Conservation (phyloP, 2,888 invertebrate species). For the Eupithecia subumbrata region DNA sequence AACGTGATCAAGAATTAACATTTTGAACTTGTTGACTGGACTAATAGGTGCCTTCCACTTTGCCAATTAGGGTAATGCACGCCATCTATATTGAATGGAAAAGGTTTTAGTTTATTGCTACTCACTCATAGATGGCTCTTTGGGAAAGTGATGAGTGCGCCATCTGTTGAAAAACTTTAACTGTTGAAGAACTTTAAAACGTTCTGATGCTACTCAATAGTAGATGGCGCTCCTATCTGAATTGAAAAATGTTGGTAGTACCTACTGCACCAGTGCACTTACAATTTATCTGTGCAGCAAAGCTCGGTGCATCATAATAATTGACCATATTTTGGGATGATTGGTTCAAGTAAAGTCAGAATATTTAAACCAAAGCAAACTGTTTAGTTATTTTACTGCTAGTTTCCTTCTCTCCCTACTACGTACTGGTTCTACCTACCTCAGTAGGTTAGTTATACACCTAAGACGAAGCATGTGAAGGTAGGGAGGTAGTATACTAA, state of each 20-base stretch:
- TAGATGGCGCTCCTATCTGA: not conserved
- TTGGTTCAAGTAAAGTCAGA: not conserved
- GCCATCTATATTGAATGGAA: not conserved
- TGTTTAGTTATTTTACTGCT: not conserved
- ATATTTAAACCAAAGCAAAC: not conserved
- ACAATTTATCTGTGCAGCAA: not conserved
- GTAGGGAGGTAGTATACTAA: not conserved
- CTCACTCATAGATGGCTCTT: conserved; percentile 17
- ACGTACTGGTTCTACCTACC: not conserved
- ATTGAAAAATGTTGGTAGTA: not conserved
- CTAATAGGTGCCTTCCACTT: not conserved
- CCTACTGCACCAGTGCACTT: not conserved
- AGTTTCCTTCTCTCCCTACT: no score
- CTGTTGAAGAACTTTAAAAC: not conserved
- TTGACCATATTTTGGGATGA: not conserved
- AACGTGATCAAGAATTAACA: no score
- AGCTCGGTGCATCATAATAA: not conserved
- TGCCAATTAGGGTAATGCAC: not conserved
- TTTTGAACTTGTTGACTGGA: no score
- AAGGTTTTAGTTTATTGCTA: conserved; percentile 3
- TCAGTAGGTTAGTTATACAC: not conserved
- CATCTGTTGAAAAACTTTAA: not conserved
- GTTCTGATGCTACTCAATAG: not conserved
- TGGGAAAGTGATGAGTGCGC: not conserved
- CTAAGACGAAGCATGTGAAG: not conserved